These are phyloP conservation scores for Aricia agestis DNA, from an alignment of 1,140 invertebrate genomes.

Conservation along the genomic window DNA sequence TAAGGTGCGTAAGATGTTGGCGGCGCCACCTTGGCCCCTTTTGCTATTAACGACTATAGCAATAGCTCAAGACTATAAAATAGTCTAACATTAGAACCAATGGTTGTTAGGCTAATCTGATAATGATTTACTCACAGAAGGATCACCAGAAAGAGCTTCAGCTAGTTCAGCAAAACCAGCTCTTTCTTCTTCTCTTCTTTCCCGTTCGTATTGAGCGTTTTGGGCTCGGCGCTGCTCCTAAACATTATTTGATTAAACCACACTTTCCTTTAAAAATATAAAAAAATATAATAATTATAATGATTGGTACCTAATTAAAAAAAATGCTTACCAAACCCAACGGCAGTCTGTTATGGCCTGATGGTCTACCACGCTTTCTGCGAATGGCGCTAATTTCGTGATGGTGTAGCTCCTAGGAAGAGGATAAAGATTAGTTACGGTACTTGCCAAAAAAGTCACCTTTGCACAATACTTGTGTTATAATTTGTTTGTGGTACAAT, in stretches of 20 bases:
- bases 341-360: slow-evolving; percentile 7
- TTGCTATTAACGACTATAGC: too few relatives aligned
- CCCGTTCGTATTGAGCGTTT: background rate
- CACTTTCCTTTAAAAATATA: too few relatives aligned
- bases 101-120: too few relatives aligned
- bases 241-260: background rate
- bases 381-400: background rate
- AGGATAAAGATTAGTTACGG: background rate
- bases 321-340: background rate
- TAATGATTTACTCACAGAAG: background rate
- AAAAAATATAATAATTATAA: too few relatives aligned
- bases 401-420: background rate
- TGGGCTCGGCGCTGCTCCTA: slow-evolving; percentile 4
- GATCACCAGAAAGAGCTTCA: background rate
- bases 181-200: slow-evolving; percentile 3
- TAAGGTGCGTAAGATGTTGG: too few relatives aligned
- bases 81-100: too few relatives aligned
- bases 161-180: slow-evolving; percentile 1
- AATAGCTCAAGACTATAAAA: too few relatives aligned
- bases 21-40: too few relatives aligned
- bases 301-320: background rate
- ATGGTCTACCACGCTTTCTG: background rate
- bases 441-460: too few relatives aligned
- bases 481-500: too few relatives aligned
- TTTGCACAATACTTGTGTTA: too few relatives aligned